Evolutionary conservation across 1,140 invertebrate genomes (phyloP), one percentile per base, ranked within the genome.

Genomic region (Zaprionus africanus): DNA sequence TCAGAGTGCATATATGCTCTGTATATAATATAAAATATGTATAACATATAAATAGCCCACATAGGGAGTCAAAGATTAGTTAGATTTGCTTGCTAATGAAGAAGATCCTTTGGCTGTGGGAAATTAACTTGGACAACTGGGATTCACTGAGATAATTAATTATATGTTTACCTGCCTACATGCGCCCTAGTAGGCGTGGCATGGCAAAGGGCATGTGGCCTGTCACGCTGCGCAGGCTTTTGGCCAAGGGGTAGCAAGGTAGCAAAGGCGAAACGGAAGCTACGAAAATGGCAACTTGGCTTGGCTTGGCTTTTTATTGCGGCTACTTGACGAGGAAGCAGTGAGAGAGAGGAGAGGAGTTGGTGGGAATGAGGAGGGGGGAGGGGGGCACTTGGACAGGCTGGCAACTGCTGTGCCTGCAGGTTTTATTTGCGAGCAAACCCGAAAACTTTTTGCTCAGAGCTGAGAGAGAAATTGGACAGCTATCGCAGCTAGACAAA

Each of bases 351-450:
- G 72, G 31, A 7, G 28, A 22, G 22, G 22, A 22, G 22, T 22
- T 22, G 22, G 22, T 22, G 22, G 22, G 22, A 22, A 2, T 1
- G 56, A 64, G 36, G n/a, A 61, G 31, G 34, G 17, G 13, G 5
- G 11, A 6, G 22, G 19, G 9, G 19, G 12, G 13, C 46, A 24
- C 6, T 12, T 12, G 46, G 46, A 49, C 46, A 12, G 46, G 12
- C 46, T 12, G 19, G 22, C 19, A 6, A 83, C 46, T 81, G 84
- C 85, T 84, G 73, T 41, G 84, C 84, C 84, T 87, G 84, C 84
- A 87, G 84, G 60, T 84, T 87, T 79, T 81, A 81, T 87, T 78
- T 83, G 74, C 67, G 34, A 62, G 56, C 26, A 58, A 74, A 81
- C 73, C 73, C 54, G 64, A 83, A 78, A 84, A 84, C 62, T 81